A percentile compares a stretch with the other conserved stretches of the same genome.
Conservation (phyloP, 1,140 invertebrate species). For the Holcopasites calliopsidis region DNA sequence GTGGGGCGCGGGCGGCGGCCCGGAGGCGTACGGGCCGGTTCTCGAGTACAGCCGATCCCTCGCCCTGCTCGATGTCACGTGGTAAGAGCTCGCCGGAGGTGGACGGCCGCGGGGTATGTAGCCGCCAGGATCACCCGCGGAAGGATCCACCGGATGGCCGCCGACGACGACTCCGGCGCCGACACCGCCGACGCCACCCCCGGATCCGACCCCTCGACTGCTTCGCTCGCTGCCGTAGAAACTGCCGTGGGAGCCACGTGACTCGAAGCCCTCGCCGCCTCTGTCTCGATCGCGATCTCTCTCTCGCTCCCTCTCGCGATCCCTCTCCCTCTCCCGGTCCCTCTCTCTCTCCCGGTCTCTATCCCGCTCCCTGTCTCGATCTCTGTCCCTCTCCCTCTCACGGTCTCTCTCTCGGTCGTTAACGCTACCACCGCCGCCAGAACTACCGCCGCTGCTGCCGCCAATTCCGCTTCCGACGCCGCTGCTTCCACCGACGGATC, state of each 20-base stretch:
- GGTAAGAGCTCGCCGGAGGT: slow-evolving; percentile 71
- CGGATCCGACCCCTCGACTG: slow-evolving; percentile 71
- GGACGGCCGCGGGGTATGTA: slow-evolving; percentile 74
- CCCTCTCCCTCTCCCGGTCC: slow-evolving; percentile 35
- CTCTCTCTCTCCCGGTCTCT: slow-evolving; percentile 11
- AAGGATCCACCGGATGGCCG: slow-evolving; percentile 71
- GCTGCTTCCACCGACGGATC: slow-evolving; percentile 46
- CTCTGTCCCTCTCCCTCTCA: slow-evolving; percentile 29
- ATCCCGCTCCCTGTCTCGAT: slow-evolving; percentile 56
- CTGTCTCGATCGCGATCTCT: slow-evolving; percentile 60
- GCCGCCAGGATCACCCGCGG: slow-evolving; percentile 69
- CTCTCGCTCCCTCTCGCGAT: slow-evolving; percentile 25
- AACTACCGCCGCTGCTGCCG: neutral
- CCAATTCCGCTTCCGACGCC: slow-evolving; percentile 45
- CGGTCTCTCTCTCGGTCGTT: slow-evolving; percentile 22
- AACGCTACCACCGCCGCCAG: slow-evolving; percentile 42
- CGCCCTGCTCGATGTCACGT: slow-evolving; percentile 78
- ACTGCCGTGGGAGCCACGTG: slow-evolving; percentile 73
- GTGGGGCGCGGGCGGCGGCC: slow-evolving; percentile 75
- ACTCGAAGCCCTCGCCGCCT: slow-evolving; percentile 70
- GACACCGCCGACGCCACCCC: slow-evolving; percentile 66
- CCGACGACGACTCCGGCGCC: slow-evolving; percentile 67
- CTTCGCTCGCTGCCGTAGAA: slow-evolving; percentile 73
- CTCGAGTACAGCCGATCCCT: slow-evolving; percentile 77
- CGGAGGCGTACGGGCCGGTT: slow-evolving; percentile 71